phyloP scores from a whole-genome alignment of 1,140 invertebrate genomes.

The Chironomus striatipennis region DNA sequence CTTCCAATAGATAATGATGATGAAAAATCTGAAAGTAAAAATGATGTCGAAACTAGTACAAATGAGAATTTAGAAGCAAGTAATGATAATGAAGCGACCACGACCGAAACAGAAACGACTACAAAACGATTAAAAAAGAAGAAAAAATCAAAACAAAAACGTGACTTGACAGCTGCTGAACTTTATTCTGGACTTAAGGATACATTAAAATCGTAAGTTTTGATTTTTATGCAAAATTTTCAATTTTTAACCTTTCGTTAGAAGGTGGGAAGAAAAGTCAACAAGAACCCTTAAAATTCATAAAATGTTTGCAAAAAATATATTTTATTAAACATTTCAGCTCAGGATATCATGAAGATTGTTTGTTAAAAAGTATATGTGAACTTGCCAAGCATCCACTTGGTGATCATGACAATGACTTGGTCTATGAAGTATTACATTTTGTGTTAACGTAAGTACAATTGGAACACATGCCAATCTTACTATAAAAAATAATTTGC shows the following conservation, averaged over 20 bases:
- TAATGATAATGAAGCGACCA: not conserved
- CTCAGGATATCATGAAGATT: not conserved
- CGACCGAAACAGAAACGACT: not conserved
- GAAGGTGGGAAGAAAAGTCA: too few species aligned
- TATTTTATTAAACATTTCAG: not conserved
- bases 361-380: not conserved
- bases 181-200: not conserved
- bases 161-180: not conserved
- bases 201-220: not conserved
- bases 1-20: not conserved
- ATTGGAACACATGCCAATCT: not conserved
- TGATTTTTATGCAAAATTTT: not conserved
- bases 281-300: too few species aligned
- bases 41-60: not conserved
- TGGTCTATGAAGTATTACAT: not conserved
- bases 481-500: too few species aligned
- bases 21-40: not conserved
- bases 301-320: too few species aligned
- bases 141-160: not conserved
- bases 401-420: not conserved
- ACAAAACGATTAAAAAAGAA: not conserved
- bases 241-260: not conserved
- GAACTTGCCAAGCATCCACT: not conserved
- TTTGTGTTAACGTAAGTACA: not conserved
- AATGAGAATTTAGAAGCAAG: not conserved